These are phyloP conservation scores for Stictocephala bisonia DNA, from an alignment of 2,888 invertebrate species.

Conservation along the genomic window DNA sequence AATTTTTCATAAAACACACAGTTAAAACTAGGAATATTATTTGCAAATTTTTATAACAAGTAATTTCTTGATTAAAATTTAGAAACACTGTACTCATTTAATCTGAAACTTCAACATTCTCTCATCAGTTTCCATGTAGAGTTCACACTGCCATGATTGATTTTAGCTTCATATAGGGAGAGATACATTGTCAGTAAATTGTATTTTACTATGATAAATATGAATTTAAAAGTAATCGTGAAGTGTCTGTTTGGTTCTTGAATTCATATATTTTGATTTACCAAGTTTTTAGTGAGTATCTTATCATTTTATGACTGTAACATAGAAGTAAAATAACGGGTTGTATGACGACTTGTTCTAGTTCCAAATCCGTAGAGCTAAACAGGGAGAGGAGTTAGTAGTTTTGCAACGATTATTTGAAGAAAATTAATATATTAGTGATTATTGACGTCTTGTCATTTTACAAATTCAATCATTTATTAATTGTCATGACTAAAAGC, in stretches of 20 bases:
- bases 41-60: not conserved
- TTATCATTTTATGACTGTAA: not conserved
- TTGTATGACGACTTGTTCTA: not conserved
- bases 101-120: slow-evolving; percentile 25
- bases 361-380: slow-evolving; percentile 8
- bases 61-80: not conserved
- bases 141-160: slow-evolving; percentile 65
- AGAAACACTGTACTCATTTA: not conserved
- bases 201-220: slow-evolving; percentile 38
- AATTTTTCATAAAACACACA: not conserved
- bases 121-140: slow-evolving; percentile 27
- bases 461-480: too few relatives aligned
- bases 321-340: not conserved
- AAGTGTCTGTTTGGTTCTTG: slow-evolving; percentile 11
- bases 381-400: slow-evolving; percentile 23
- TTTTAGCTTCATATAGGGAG: slow-evolving; percentile 64
- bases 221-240: slow-evolving; percentile 23
- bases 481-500: too few relatives aligned
- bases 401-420: too few relatives aligned
- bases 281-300: slow-evolving; percentile 38
- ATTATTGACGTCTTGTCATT: not conserved
- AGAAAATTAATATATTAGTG: not conserved
- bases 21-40: not conserved
- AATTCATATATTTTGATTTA: not conserved
- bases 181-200: slow-evolving; percentile 45